Evolutionary conservation across 2,888 invertebrate species (phyloP), one percentile per base, ranked within the genome.

Genomic region (Lepidochitona cinerea): DNA sequence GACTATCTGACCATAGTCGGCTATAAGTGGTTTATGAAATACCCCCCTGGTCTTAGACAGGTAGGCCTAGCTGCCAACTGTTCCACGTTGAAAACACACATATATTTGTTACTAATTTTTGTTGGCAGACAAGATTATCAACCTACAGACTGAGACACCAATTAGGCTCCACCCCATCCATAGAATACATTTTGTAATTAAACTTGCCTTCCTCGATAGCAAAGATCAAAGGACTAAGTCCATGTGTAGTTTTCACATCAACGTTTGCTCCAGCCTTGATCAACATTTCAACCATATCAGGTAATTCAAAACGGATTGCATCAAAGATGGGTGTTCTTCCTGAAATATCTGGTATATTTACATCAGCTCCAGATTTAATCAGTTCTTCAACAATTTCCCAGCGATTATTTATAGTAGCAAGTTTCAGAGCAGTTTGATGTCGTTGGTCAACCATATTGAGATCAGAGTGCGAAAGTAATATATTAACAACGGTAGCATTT

Each of bases 181-280:
- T n/a, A n/a, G n/a, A n/a, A n/a, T n/a, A n/a, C n/a, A n/a, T n/a
- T n/a, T n/a, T n/a, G n/a, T n/a, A n/a, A n/a, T n/a, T n/a, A n/a
- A n/a, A n/a, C n/a, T n/a, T n/a, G n/a, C 80, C 73, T 78, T 86
- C 87, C 80, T 73, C 78, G 76, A 68, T 81, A 29, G 86, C 83
- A 69, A 82, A 75, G n/a, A 84, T 79, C 0, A 89, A 70, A 0
- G 86, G 81, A 6, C 79, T 75, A 72, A 88, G 87, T 29, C 80
- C 82, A 32, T 76, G 52, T 6, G 66, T 52, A 72, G 82, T 83
- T 35, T 70, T 75, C n/a, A 71, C 37, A 73, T 87, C 84, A 6
- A 86, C 81, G 76, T 84, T 75, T 35, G 83, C 85, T 35, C 83
- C 84, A 59, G 79, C 75, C 37, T 73, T 65, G 14, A 87, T 73